A percentile compares a stretch with the other conserved stretches of the same genome.
Conservation (phyloP, 1,140 invertebrate genomes). For the Matsumurasca onukii region DNA sequence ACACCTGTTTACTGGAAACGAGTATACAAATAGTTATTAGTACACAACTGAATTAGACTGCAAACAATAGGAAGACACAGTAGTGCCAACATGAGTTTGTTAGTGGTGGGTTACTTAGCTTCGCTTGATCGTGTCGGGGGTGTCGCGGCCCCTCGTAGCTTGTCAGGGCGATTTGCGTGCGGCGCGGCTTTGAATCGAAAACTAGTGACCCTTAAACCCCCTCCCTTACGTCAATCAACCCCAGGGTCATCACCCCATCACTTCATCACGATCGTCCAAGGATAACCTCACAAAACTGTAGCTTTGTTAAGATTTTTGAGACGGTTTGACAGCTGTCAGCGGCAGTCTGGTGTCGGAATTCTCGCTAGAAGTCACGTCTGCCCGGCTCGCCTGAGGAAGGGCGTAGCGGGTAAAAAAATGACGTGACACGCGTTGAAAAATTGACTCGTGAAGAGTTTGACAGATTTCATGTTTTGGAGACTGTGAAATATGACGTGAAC, state of each 20-base stretch:
- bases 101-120: no score
- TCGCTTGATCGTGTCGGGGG: background rate
- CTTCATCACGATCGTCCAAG: background rate
- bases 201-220: conserved; percentile 17
- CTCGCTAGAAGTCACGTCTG: background rate
- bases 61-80: no score
- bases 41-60: no score
- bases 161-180: conserved; percentile 16
- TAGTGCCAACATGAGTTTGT: no score
- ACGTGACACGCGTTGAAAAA: no score
- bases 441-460: no score
- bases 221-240: background rate
- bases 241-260: conserved; percentile 11
- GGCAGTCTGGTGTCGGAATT: background rate
- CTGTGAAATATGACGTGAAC: no score
- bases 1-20: no score
- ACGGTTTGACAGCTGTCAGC: conserved; percentile 22
- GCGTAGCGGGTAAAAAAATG: no score
- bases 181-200: conserved; percentile 10
- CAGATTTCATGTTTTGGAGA: no score
- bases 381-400: no score
- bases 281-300: conserved; percentile 11
- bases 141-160: background rate
- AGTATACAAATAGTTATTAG: no score
- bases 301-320: conserved; percentile 24